A percentile compares a stretch with the other conserved stretches of the same genome.
These are phyloP conservation scores for Aleadryas rufinucha DNA, from an alignment of 2,113 vertebrate species.

Conservation along the genomic window DNA sequence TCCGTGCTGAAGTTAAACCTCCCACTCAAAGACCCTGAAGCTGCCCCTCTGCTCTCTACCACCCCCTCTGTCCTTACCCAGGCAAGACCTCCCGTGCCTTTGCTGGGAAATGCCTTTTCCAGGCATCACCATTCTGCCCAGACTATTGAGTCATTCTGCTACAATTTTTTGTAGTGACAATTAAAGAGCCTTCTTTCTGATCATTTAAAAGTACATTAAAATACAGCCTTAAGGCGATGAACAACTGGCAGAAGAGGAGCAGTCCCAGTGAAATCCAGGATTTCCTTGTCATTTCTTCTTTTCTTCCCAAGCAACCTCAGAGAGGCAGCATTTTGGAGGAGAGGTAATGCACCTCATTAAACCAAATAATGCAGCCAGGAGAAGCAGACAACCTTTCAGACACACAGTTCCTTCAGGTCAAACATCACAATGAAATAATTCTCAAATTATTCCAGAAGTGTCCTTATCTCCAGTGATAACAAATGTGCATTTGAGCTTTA, in stretches of 20 bases:
- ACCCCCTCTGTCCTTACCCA: neutral
- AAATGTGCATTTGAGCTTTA: neutral
- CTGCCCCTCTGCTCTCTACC: neutral
- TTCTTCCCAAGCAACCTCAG: neutral
- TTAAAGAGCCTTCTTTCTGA: neutral
- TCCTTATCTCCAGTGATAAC: neutral
- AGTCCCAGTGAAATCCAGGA: neutral
- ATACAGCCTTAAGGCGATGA: neutral
- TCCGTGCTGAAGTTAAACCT: neutral
- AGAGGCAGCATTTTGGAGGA: neutral
- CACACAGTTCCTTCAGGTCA: neutral
- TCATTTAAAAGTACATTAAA: neutral
- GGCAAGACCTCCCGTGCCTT: neutral
- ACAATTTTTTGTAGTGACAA: neutral
- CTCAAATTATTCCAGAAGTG: neutral
- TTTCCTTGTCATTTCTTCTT: neutral
- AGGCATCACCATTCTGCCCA: neutral
- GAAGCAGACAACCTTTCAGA: slow-evolving; percentile 2
- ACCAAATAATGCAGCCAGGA: neutral
- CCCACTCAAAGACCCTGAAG: too few relatives aligned
- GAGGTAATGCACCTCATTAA: slow-evolving; percentile 4
- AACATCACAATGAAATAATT: neutral
- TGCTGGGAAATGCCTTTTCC: neutral
- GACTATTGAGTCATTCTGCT: neutral
- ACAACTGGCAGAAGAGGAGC: neutral